phyloP scores from a whole-genome alignment of 2,113 vertebrate species.

The Pseudorectes ferrugineus region DNA sequence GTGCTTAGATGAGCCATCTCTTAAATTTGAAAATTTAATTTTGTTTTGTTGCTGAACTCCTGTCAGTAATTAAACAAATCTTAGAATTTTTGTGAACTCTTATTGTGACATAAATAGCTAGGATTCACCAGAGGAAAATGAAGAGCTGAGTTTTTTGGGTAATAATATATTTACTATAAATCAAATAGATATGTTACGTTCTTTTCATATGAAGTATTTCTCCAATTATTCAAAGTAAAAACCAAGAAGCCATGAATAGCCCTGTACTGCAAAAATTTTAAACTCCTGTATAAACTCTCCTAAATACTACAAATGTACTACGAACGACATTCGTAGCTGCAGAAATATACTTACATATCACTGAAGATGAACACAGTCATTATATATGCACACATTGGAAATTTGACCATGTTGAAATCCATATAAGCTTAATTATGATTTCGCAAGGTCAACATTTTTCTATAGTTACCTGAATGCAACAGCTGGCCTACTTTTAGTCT shows the following conservation, averaged over 20 bases:
- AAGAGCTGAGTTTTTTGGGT: background rate
- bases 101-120: background rate
- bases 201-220: background rate
- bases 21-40: background rate
- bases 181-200: background rate
- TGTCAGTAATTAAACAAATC: background rate
- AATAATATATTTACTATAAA: background rate
- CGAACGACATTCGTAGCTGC: background rate
- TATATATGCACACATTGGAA: background rate
- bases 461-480: background rate
- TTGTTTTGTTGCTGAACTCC: background rate
- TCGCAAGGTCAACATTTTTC: background rate
- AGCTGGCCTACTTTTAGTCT: background rate
- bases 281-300: background rate
- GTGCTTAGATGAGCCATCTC: background rate
- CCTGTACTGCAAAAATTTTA: background rate
- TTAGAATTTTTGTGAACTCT: background rate
- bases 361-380: background rate
- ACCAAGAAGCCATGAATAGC: background rate
- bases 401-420: background rate
- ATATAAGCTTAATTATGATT: background rate
- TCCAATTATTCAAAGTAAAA: background rate
- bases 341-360: background rate
- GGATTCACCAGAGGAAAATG: background rate
- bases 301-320: background rate